Evolutionary conservation across 2,888 invertebrate genomes (phyloP).

Genomic region (Entomobrya multifasciata): DNA sequence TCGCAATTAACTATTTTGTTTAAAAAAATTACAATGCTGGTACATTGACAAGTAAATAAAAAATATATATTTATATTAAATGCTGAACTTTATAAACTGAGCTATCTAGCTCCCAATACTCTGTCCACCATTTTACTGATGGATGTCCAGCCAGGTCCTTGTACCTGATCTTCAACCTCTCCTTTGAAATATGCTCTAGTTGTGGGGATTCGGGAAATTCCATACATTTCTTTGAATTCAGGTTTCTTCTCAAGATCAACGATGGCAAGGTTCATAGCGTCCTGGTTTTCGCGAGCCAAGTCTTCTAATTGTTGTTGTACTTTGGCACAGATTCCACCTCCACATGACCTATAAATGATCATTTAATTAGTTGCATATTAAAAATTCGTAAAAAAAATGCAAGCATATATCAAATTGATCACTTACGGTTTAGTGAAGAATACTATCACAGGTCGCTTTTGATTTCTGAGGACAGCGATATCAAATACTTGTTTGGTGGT

Average conservation of each 20-base stretch:
- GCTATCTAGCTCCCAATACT: not conserved
- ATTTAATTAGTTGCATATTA: too few relatives aligned
- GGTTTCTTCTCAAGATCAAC: constrained; percentile 58
- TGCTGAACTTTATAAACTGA: not conserved
- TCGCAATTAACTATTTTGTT: not conserved
- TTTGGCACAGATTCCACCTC: constrained; percentile 1
- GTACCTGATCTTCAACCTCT: constrained; percentile 20
- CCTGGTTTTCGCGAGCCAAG: constrained; percentile 39
- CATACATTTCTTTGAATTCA: constrained; percentile 37
- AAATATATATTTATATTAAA: not conserved
- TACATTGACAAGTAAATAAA: constrained; percentile 18
- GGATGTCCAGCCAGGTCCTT: constrained; percentile 42
- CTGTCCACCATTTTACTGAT: constrained; percentile 28
- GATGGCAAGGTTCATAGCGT: constrained; percentile 47
- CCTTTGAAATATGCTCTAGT: constrained; percentile 52
- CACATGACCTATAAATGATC: constrained; percentile 56
- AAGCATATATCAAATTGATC: not conserved
- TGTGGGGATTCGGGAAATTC: constrained; percentile 36
- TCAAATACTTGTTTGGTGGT: constrained; percentile 53
- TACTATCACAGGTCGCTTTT: constrained; percentile 54
- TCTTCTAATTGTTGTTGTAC: constrained; percentile 31
- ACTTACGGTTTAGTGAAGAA: constrained; percentile 60
- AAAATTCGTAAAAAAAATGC: not conserved
- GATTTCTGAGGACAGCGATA: constrained; percentile 42
- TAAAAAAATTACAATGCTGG: too few relatives aligned